These are phyloP conservation scores for Carabus problematicus DNA, from an alignment of 2,888 invertebrate genomes.

Conservation along the genomic window DNA sequence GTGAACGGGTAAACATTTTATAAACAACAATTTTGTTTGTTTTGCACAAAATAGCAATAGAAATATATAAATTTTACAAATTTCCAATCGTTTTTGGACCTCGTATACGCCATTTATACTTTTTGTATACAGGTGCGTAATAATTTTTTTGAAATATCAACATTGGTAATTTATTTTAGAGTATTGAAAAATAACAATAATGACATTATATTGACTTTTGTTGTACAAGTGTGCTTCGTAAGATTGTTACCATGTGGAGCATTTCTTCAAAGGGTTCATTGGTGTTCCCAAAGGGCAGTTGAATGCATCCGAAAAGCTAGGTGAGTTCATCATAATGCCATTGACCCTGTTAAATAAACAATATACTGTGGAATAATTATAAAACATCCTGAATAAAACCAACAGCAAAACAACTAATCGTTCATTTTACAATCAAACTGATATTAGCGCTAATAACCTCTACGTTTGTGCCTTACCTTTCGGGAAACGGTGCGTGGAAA, in stretches of 20 bases:
- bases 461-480: constrained; percentile 56
- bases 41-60: background rate
- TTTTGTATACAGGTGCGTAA: constrained; percentile 26
- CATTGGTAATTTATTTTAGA: background rate
- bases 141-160: too few relatives aligned
- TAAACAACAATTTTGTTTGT: background rate
- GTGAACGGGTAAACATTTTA: background rate
- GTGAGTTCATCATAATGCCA: constrained; percentile 63
- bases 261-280: constrained; percentile 61
- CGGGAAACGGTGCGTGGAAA: constrained; percentile 62
- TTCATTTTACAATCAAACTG: too few relatives aligned
- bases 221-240: background rate
- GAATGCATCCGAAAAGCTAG: constrained; percentile 60
- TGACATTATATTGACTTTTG: background rate
- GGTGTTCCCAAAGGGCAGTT: constrained; percentile 58
- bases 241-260: constrained; percentile 59
- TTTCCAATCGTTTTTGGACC: constrained; percentile 19
- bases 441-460: too few relatives aligned
- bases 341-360: constrained; percentile 56
- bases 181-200: background rate
- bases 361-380: too few relatives aligned
- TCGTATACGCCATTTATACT: constrained; percentile 19
- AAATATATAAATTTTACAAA: constrained; percentile 2
- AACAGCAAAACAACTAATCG: too few relatives aligned
- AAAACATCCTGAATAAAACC: too few relatives aligned